Conservation (phyloP, 2,888 invertebrate species). For the Nomada lathburiana region DNA sequence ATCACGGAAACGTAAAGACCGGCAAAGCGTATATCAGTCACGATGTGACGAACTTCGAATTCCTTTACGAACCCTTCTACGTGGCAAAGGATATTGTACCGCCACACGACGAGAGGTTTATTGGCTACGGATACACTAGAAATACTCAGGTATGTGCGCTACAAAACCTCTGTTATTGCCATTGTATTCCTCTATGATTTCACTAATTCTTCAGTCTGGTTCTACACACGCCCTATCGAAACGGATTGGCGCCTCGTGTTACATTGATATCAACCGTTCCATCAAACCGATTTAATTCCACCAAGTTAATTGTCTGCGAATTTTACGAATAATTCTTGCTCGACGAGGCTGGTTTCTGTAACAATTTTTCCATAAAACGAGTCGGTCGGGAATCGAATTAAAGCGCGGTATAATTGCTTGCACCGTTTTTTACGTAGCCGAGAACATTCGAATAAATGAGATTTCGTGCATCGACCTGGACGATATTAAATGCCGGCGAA, state of each 20-base stretch:
- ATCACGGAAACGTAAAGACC: slow-evolving; percentile 86
- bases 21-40: slow-evolving; percentile 91
- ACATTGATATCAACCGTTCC: too few relatives aligned
- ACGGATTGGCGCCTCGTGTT: background rate
- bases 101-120: slow-evolving; percentile 94
- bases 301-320: background rate
- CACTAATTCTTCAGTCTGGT: background rate
- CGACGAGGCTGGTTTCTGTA: background rate
- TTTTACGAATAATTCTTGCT: background rate
- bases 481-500: slow-evolving; percentile 15
- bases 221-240: background rate
- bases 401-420: slow-evolving; percentile 2
- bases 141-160: slow-evolving; percentile 91
- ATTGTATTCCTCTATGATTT: background rate
- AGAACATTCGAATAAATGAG: slow-evolving; percentile 3
- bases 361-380: too few relatives aligned
- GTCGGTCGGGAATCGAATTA: slow-evolving; percentile 12
- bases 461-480: background rate
- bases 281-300: background rate
- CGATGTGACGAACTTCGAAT: slow-evolving; percentile 91
- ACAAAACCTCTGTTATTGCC: background rate
- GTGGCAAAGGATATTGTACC: slow-evolving; percentile 93
- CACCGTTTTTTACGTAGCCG: background rate
- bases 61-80: slow-evolving; percentile 97
- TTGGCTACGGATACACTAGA: slow-evolving; percentile 96